Percentiles rank a stretch among this genome's conserved stretches.
phyloP scores from a whole-genome alignment of 2,797 vertebrate species.

The Esox masquinongy region DNA sequence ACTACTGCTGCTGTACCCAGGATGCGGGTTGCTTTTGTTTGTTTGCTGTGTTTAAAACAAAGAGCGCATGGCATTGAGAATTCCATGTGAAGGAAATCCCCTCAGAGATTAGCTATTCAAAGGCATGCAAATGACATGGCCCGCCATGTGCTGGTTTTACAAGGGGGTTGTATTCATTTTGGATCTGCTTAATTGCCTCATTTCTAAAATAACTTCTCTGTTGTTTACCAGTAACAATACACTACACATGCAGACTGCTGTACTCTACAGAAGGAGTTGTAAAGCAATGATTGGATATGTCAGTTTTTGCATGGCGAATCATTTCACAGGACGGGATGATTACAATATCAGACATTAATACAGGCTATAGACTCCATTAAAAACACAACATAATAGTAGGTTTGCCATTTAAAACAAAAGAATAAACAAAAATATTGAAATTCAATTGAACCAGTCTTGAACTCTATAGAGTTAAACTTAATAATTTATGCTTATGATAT shows the following conservation, averaged over 20 bases:
- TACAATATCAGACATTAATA: constrained; percentile 45
- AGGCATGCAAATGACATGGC: constrained; percentile 84
- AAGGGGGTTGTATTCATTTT: constrained; percentile 76
- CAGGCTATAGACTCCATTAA: constrained; percentile 1
- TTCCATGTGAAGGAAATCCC: constrained; percentile 79
- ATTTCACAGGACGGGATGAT: constrained; percentile 40
- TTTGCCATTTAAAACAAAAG: background rate
- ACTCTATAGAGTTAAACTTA: background rate
- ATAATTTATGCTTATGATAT: background rate
- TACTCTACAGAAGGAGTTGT: constrained; percentile 47
- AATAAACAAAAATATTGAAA: background rate
- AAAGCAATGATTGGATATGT: constrained; percentile 40
- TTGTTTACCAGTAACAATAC: constrained; percentile 72
- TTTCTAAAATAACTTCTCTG: constrained; percentile 82
- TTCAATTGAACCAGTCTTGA: background rate
- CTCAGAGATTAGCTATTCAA: constrained; percentile 83
- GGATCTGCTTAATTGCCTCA: constrained; percentile 83
- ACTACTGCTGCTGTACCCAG: constrained; percentile 53
- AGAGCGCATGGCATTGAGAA: constrained; percentile 75
- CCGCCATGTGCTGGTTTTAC: constrained; percentile 72
- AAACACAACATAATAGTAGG: background rate
- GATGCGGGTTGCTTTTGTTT: constrained; percentile 73
- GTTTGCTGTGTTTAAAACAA: constrained; percentile 79
- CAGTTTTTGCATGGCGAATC: constrained; percentile 42
- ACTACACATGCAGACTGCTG: constrained; percentile 60